Evolutionary conservation across 2,888 invertebrate genomes (phyloP).

Genomic region (Agonopterix subpropinquella): DNA sequence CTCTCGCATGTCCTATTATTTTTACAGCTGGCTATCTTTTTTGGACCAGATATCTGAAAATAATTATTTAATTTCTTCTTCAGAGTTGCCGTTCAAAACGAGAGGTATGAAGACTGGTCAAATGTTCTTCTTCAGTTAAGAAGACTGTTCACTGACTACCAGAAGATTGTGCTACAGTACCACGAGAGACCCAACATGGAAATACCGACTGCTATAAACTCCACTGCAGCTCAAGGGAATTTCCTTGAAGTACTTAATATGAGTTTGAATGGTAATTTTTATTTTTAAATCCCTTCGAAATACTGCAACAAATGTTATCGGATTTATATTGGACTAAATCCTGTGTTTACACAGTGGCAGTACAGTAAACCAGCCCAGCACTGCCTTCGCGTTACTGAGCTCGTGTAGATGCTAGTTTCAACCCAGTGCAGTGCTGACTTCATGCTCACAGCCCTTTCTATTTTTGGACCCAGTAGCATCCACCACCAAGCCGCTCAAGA

Average conservation of each 20-base stretch:
- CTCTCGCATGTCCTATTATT: background rate
- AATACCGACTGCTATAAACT: conserved; percentile 90
- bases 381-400: no score
- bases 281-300: background rate
- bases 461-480: no score
- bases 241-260: conserved; percentile 99
- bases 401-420: no score
- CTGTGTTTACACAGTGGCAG: no score
- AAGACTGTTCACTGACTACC: conserved; percentile 92
- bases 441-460: no score
- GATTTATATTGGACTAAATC: no score
- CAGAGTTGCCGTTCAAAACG: conserved; percentile 98
- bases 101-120: conserved; percentile 98
- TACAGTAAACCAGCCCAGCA: no score
- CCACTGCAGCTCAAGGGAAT: conserved; percentile 96
- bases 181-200: conserved; percentile 83
- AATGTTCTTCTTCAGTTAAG: conserved; percentile 90
- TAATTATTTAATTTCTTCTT: conserved; percentile 13
- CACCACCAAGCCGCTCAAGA: no score
- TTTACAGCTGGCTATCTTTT: background rate
- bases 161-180: conserved; percentile 90
- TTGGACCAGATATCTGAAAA: no score
- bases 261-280: conserved; percentile 89
- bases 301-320: no score
- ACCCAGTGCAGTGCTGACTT: no score